phyloP scores from a whole-genome alignment of 1,140 invertebrate species.

The Acromyrmex heyeri region DNA sequence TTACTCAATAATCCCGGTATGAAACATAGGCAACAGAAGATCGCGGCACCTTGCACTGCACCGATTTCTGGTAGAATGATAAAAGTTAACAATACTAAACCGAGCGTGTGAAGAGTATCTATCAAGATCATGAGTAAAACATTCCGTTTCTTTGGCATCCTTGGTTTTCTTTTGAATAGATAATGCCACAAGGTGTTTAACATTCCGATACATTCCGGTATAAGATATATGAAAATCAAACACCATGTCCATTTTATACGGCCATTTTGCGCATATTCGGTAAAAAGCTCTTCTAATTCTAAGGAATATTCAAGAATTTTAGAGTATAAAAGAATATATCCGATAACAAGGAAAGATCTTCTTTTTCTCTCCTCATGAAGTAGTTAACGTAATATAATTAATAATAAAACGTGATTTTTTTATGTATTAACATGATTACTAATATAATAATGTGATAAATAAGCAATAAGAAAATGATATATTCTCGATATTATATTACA shows the following conservation, averaged over 20 bases:
- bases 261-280: constrained; percentile 91
- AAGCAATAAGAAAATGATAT: not conserved
- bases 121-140: constrained; percentile 90
- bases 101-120: constrained; percentile 94
- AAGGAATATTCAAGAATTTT: constrained; percentile 19
- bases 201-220: constrained; percentile 94
- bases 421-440: not conserved
- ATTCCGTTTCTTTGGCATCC: constrained; percentile 87
- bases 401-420: constrained; percentile 5
- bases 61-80: constrained; percentile 95
- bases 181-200: constrained; percentile 93
- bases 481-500: not conserved
- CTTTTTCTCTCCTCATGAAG: no score
- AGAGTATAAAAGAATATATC: not conserved
- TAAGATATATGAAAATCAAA: constrained; percentile 92
- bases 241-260: constrained; percentile 97
- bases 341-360: not conserved
- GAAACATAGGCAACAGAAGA: constrained; percentile 96
- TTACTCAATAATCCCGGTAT: constrained; percentile 92
- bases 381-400: constrained; percentile 3
- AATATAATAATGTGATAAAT: not conserved
- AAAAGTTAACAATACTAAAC: constrained; percentile 93
- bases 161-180: constrained; percentile 92
- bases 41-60: constrained; percentile 95
- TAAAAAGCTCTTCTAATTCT: constrained; percentile 89